A percentile compares a stretch with the other conserved stretches of the same genome.
These are phyloP conservation scores for Archivesica marissinica DNA, from an alignment of 1,140 invertebrate genomes.

Conservation along the genomic window DNA sequence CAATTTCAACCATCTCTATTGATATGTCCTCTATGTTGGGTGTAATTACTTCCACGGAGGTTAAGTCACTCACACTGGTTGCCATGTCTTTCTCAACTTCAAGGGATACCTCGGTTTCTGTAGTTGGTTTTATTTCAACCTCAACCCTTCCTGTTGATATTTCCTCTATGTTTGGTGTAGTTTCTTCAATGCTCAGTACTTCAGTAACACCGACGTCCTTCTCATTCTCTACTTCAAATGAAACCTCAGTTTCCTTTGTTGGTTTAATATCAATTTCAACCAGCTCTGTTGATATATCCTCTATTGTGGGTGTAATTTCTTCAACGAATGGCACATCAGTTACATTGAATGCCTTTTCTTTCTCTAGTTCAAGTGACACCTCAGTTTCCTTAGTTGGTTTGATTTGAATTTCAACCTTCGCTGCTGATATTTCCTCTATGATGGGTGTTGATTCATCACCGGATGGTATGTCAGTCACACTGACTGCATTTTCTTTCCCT, in stretches of 20 bases:
- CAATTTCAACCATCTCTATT: conserved; percentile 13
- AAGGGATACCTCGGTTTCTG: conserved; percentile 20
- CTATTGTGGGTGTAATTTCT: neutral
- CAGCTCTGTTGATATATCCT: too few species aligned
- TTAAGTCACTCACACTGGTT: conserved; percentile 19
- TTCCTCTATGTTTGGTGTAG: too few species aligned
- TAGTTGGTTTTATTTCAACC: conserved; percentile 22
- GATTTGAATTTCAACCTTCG: conserved; percentile 5
- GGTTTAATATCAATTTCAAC: neutral
- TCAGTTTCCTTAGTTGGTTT: conserved; percentile 7
- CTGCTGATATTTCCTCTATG: conserved; percentile 9
- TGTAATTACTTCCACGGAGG: conserved; percentile 25
- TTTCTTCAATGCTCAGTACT: neutral
- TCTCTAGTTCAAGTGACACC: neutral
- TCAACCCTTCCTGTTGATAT: conserved; percentile 43
- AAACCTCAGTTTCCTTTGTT: too few species aligned
- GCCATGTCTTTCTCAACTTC: conserved; percentile 17
- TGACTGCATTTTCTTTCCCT: conserved; percentile 19
- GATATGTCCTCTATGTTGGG: conserved; percentile 12
- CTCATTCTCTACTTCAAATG: too few species aligned
- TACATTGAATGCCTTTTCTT: neutral
- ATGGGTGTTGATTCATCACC: conserved; percentile 20
- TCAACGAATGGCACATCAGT: neutral
- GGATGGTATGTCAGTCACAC: conserved; percentile 19
- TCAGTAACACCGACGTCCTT: neutral